Conservation (phyloP, 2,888 invertebrate species). For the Monopis laevigella region DNA sequence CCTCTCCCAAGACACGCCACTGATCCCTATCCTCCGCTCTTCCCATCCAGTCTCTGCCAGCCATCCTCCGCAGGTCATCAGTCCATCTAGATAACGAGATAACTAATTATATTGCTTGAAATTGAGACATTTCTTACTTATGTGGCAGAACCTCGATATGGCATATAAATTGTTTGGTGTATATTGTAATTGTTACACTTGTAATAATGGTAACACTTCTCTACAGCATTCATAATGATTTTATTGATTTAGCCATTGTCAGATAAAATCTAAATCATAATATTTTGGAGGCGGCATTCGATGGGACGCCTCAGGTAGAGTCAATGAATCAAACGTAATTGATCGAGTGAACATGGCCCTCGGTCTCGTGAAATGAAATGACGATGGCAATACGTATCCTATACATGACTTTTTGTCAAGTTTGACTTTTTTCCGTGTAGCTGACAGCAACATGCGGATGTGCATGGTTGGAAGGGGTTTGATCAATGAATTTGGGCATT, state of each 20-base stretch:
- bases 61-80: no score
- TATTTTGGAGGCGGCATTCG: constrained; percentile 47
- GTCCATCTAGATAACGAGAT: no score
- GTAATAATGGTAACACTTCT: not conserved
- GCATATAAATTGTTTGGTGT: no score
- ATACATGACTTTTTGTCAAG: constrained; percentile 5
- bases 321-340: constrained; percentile 60
- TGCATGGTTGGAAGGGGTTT: constrained; percentile 1
- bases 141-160: no score
- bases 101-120: no score
- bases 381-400: constrained; percentile 4
- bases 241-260: constrained; percentile 20
- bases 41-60: no score
- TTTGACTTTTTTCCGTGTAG: no score
- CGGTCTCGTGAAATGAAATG: constrained; percentile 4
- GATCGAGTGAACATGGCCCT: constrained; percentile 31
- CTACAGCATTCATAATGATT: constrained; percentile 5
- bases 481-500: not conserved
- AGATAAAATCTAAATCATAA: constrained; percentile 59
- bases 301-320: constrained; percentile 29
- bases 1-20: no score
- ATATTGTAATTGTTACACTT: no score
- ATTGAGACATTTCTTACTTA: no score
- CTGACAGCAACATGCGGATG: constrained; percentile 8
- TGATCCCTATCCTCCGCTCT: no score